phyloP scores from a whole-genome alignment of 2,797 vertebrate species.

The Spinibarbus caldwelli region DNA sequence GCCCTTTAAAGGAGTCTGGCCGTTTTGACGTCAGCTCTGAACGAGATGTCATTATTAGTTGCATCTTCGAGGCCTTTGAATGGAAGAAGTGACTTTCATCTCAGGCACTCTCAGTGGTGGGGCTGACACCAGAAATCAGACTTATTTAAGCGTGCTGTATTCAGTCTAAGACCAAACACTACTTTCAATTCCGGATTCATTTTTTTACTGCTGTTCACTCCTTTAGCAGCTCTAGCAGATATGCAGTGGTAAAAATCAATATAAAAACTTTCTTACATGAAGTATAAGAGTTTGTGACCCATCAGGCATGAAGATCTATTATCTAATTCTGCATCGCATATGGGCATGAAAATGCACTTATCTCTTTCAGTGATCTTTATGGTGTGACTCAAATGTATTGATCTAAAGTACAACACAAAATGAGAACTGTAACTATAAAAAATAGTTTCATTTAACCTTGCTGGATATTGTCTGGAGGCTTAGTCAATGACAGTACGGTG shows the following conservation, averaged over 20 bases:
- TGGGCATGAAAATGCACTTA: conserved; percentile 10
- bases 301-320: conserved; percentile 13
- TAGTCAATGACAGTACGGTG: neutral
- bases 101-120: neutral
- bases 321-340: conserved; percentile 18
- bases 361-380: conserved; percentile 9
- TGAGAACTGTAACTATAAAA: conserved; percentile 31
- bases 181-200: neutral
- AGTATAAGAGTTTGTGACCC: neutral
- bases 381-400: conserved; percentile 3
- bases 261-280: neutral
- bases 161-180: neutral
- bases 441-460: conserved; percentile 19
- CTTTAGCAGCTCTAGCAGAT: neutral
- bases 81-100: conserved; percentile 24
- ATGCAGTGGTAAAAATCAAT: neutral
- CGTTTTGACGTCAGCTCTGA: conserved; percentile 3
- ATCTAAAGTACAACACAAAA: conserved; percentile 26
- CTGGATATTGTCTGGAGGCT: neutral
- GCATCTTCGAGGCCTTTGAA: conserved; percentile 15
- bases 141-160: neutral
- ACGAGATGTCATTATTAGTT: conserved; percentile 17
- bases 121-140: conserved; percentile 6
- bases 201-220: neutral
- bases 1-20: neutral